phyloP scores from a whole-genome alignment of 2,888 invertebrate genomes.

The Catocala sponsa region DNA sequence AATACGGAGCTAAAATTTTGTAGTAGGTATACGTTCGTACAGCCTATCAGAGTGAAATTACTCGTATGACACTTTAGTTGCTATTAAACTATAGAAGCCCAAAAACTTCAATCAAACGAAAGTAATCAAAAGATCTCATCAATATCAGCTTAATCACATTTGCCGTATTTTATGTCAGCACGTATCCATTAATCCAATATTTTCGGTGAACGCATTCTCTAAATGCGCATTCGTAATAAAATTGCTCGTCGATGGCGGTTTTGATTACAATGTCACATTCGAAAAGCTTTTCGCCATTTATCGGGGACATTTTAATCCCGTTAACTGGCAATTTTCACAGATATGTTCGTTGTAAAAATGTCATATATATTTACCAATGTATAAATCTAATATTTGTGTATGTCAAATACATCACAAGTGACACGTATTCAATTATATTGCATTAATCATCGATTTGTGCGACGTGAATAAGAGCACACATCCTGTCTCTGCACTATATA shows the following conservation, averaged over 20 bases:
- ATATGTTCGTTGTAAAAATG: not conserved
- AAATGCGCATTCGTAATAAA: not conserved
- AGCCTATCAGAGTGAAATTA: too few species aligned
- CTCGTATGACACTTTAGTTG: too few species aligned
- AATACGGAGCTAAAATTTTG: too few species aligned
- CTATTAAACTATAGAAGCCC: too few species aligned
- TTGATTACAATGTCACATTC: not conserved
- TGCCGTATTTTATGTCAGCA: too few species aligned
- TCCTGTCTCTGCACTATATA: conserved; percentile 10
- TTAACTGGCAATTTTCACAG: not conserved
- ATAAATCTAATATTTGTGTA: conserved; percentile 3
- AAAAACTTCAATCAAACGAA: too few species aligned
- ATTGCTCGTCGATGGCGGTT: not conserved
- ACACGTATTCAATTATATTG: conserved; percentile 32
- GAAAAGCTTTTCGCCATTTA: not conserved
- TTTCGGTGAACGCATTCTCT: too few species aligned
- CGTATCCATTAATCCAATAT: too few species aligned
- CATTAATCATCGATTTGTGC: conserved; percentile 34
- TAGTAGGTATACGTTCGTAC: too few species aligned
- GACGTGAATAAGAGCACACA: conserved; percentile 38
- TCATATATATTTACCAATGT: not conserved
- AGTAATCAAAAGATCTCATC: too few species aligned
- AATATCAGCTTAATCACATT: too few species aligned
- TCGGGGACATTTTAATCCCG: not conserved
- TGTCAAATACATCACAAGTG: conserved; percentile 1